phyloP scores from a whole-genome alignment of 2,797 vertebrate genomes.

The Oreochromis grahami region DNA sequence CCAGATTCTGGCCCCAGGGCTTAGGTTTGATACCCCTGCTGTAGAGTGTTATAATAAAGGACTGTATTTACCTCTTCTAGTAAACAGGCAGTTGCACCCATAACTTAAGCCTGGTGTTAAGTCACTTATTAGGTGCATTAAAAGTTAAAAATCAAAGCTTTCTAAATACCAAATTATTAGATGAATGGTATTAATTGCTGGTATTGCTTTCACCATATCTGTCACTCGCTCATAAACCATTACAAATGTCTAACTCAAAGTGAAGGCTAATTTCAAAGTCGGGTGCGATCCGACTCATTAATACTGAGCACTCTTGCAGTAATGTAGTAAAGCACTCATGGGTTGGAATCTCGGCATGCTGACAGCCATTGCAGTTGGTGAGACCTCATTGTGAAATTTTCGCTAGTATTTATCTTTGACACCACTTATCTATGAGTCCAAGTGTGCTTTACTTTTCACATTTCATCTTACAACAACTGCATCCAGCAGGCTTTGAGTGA shows the following conservation, averaged over 20 bases:
- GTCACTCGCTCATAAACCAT: not conserved
- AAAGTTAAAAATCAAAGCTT: not conserved
- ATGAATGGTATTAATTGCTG: not conserved
- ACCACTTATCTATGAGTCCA: not conserved
- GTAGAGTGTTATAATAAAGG: slow-evolving; percentile 30
- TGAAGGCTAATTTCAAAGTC: not conserved
- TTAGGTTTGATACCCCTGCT: too few species aligned
- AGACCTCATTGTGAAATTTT: not conserved
- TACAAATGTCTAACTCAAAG: not conserved
- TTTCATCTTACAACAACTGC: not conserved
- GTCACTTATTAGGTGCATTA: not conserved
- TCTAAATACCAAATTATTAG: slow-evolving; percentile 7
- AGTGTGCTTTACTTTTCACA: not conserved
- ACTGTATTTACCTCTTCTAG: not conserved
- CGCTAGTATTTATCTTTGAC: not conserved
- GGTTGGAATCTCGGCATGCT: not conserved
- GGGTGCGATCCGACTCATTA: not conserved
- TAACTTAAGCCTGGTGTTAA: slow-evolving; percentile 14
- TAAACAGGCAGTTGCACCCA: not conserved
- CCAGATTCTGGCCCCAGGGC: not conserved
- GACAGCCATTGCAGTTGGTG: not conserved
- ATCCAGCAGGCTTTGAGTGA: not conserved
- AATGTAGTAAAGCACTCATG: not conserved
- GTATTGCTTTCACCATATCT: not conserved
- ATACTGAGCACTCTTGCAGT: not conserved